These are phyloP conservation scores for Nephotettix cincticeps DNA, from an alignment of 1,140 invertebrate species.

Conservation along the genomic window DNA sequence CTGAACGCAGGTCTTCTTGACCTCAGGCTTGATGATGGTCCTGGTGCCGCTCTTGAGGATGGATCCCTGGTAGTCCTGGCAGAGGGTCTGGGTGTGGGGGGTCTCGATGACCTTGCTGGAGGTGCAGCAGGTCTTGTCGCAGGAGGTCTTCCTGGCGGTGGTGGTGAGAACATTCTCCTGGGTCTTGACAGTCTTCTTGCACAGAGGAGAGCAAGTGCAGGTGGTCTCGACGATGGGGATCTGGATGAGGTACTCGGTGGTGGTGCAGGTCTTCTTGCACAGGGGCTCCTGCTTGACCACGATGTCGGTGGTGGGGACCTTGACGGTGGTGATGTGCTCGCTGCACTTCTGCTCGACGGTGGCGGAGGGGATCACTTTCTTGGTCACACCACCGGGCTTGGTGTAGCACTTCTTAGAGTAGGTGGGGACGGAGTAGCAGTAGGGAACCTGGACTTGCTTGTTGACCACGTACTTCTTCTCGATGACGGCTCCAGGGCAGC, in stretches of 20 bases:
- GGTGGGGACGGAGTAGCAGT: neutral
- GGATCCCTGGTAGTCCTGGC: neutral
- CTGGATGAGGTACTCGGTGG: slow-evolving; percentile 11
- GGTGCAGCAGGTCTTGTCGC: neutral
- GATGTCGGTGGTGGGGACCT: neutral
- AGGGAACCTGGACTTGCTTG: neutral
- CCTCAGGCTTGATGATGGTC: neutral
- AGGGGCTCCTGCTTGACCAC: neutral
- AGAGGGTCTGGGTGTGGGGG: neutral
- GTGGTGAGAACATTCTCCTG: neutral
- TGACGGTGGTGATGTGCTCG: neutral
- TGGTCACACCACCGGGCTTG: neutral
- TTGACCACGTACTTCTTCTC: neutral
- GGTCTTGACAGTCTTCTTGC: neutral
- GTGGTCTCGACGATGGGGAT: slow-evolving; percentile 8
- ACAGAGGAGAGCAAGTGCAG: neutral
- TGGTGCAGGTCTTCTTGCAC: slow-evolving; percentile 9
- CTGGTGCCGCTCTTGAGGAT: neutral
- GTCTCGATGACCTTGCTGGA: neutral
- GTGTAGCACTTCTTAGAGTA: slow-evolving; percentile 13
- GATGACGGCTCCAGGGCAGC: neutral
- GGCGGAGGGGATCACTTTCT: neutral
- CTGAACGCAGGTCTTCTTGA: neutral
- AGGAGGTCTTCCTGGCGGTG: neutral
- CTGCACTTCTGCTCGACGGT: neutral